A percentile compares a stretch with the other conserved stretches of the same genome.
These are phyloP conservation scores for Dicerorhinus sumatrensis DNA, from an alignment of 2,113 vertebrate genomes.

Conservation along the genomic window DNA sequence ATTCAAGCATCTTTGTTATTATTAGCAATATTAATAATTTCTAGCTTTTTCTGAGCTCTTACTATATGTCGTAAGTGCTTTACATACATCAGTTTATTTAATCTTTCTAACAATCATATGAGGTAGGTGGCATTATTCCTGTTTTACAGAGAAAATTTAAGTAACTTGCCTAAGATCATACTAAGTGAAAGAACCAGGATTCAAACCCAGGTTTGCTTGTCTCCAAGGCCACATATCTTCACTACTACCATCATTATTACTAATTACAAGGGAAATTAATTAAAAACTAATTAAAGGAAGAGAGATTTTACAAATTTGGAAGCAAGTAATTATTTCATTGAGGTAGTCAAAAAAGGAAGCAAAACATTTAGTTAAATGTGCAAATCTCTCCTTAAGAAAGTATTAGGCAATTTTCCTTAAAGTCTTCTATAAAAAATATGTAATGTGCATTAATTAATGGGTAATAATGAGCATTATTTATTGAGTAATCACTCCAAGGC, in stretches of 20 bases:
- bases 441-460: neutral
- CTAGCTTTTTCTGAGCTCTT: neutral
- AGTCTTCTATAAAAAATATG: neutral
- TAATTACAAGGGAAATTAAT: neutral
- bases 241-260: neutral
- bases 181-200: neutral
- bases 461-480: neutral
- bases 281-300: neutral
- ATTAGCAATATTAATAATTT: neutral
- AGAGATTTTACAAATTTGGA: neutral
- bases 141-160: neutral
- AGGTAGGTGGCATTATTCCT: neutral
- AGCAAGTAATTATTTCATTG: neutral
- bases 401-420: slow-evolving; percentile 7
- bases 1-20: neutral
- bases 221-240: neutral
- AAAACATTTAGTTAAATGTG: neutral
- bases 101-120: neutral
- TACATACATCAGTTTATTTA: neutral
- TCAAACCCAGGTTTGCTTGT: neutral
- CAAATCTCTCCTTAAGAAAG: neutral
- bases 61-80: neutral
- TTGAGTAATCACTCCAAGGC: neutral
- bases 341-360: neutral
- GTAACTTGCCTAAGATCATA: neutral